Evolutionary conservation across 2,888 invertebrate species (phyloP), one percentile per base, ranked within the genome.

Genomic region (Drosophila multiciliata): DNA sequence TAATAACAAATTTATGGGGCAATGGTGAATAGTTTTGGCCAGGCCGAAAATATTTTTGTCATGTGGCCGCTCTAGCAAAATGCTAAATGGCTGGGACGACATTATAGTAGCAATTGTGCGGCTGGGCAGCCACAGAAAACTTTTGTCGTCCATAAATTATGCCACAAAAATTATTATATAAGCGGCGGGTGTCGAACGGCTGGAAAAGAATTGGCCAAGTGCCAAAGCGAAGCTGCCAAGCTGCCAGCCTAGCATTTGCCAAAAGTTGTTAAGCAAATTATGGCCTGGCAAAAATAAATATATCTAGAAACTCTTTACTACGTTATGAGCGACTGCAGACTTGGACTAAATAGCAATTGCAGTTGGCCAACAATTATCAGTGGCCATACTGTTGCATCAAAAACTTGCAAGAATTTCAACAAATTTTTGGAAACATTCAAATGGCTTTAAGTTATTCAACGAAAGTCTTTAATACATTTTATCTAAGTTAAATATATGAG

Each of bases 251-350:
- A 67, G 69, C 79, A 80, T 80, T 74, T 83, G 80, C 80, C 80
- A 83, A 89, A 86, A 87, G 75, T 87, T 89, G 87, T 83, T 89
- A 85, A 83, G 80, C 89, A 87, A 87, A 89, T 87, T 89, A 87
- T 89, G 83, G 85, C 76, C 78, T 55, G 80, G 73, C 83, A 60
- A 12, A 60, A 17, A 49, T 15, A 65, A 15, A 61, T 26, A 35
- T 49, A 49, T 40, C 35, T 54, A 15, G 45, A 54, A 66, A 48
- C 66, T 66, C 66, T 66, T 45, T 48, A 33, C 66, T 49, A 45
- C 35, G 20, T 35, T 36, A 26, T 49, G 36, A 32, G 49, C 38
- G 61, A 61, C 26, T 42, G 38, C 29, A 26, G 53, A 50, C 42
- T 42, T 60, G 38, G 67, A 26, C 58, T 40, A 20, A 67, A 50